Evolutionary conservation across 2,888 invertebrate species (phyloP).

Genomic region (Lutraria lutraria): DNA sequence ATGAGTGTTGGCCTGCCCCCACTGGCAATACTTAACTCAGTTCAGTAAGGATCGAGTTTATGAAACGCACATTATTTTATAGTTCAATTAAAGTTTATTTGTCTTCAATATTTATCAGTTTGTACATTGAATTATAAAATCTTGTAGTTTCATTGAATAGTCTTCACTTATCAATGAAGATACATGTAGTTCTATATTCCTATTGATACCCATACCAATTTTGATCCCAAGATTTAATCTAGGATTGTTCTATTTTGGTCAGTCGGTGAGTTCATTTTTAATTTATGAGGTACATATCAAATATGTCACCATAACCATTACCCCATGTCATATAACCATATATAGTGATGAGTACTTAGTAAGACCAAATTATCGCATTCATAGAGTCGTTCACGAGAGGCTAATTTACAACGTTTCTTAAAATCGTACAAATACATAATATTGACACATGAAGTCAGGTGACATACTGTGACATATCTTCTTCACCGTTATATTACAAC

Average conservation of each 20-base stretch:
- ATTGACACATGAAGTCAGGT: slow-evolving; percentile 18
- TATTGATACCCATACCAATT: too few species aligned
- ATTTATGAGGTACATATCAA: neutral
- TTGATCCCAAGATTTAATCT: neutral
- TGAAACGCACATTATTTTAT: too few species aligned
- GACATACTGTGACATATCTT: slow-evolving; percentile 1
- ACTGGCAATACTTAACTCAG: too few species aligned
- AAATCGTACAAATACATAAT: slow-evolving; percentile 18
- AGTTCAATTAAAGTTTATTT: too few species aligned
- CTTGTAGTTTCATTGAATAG: too few species aligned
- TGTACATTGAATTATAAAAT: too few species aligned
- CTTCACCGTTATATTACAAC: slow-evolving; percentile 8
- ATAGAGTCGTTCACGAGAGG: neutral
- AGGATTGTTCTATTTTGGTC: neutral
- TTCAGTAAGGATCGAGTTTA: too few species aligned
- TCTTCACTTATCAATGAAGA: too few species aligned
- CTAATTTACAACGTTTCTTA: slow-evolving; percentile 15
- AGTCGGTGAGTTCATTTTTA: neutral
- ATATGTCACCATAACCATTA: neutral
- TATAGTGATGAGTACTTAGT: neutral
- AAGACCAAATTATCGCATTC: neutral
- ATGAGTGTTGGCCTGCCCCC: too few species aligned
- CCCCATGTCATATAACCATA: neutral
- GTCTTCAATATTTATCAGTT: too few species aligned
- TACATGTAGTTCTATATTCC: too few species aligned